Evolutionary conservation across 2,888 invertebrate genomes (phyloP), one percentile per base, ranked within the genome.

Genomic region (Protonemura montana): DNA sequence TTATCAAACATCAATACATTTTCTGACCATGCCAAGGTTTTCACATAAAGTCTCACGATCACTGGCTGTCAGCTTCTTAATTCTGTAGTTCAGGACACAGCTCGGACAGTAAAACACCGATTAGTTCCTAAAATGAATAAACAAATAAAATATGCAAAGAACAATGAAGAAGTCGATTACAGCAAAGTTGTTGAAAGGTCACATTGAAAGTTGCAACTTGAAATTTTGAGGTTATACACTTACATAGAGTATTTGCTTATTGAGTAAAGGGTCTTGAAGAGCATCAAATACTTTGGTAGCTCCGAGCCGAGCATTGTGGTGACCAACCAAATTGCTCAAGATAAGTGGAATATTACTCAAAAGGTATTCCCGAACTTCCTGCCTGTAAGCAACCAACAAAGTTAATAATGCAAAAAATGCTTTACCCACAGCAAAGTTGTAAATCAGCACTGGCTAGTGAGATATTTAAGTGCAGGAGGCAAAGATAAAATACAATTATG

Each of bases 231-330:
- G 76, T 76, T 5, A 21, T 10, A 27, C 83, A 94, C 96, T 95
- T 91, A 97, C 98, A 92, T 98, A 98, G 92, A 97, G 96, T 80
- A 98, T 92, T 90, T 98, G 97, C 90, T 98, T 98, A 91, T 98
- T 98, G 90, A 97, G 95, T 89, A 94, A 94, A 88, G 95, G 94
- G 91, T 97, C 95, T 91, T 98, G 98, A 88, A 98, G 92, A 85
- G 96, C 95, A 90, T 96, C 95, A 91, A 98, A 98, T 87, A 98
- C 95, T 91, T 97, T 97, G 88, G 94, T 94, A 0, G 97, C 95
- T 82, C 98, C 98, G 88, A 95, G 94, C 88, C 95, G 95, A 35
- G 97, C 96, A 85, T 97, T 96, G 90, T 95, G 96, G 86, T 96
- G 95, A 28, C 98, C 98, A 86, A 98, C 96, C 86, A 98, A 92